These are phyloP conservation scores for Coilia nasus DNA, from an alignment of 2,797 vertebrate genomes.

Conservation along the genomic window DNA sequence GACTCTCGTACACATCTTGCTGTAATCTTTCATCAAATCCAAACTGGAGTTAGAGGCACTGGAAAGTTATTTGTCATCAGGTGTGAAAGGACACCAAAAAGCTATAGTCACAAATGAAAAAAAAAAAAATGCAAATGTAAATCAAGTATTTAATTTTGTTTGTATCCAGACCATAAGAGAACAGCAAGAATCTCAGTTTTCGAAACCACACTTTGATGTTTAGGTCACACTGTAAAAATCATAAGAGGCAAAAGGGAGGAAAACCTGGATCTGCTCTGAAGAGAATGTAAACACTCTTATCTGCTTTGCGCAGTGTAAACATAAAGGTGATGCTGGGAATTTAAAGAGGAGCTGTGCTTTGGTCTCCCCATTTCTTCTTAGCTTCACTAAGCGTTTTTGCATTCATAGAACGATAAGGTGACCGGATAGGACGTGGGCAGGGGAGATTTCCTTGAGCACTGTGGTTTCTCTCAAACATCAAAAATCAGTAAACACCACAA, in stretches of 20 bases:
- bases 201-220: background rate
- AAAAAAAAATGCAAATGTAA: no score
- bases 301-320: constrained; percentile 52
- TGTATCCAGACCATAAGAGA: constrained; percentile 55
- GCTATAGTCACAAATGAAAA: background rate
- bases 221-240: background rate
- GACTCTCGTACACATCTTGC: no score
- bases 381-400: background rate
- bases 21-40: background rate
- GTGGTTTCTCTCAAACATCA: no score
- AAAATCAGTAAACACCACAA: no score
- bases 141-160: background rate
- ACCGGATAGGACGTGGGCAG: no score
- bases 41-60: background rate
- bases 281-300: constrained; percentile 66
- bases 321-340: constrained; percentile 59
- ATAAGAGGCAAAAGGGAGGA: background rate
- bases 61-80: background rate
- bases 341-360: constrained; percentile 52
- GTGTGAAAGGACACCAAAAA: background rate
- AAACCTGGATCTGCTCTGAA: background rate
- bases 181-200: background rate
- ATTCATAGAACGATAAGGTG: no score
- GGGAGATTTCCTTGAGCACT: no score
- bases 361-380: constrained; percentile 44